Evolutionary conservation across 92 coral and sea anemone genomes (phyloP).

Genomic region (Isaurus tuberculatus): DNA sequence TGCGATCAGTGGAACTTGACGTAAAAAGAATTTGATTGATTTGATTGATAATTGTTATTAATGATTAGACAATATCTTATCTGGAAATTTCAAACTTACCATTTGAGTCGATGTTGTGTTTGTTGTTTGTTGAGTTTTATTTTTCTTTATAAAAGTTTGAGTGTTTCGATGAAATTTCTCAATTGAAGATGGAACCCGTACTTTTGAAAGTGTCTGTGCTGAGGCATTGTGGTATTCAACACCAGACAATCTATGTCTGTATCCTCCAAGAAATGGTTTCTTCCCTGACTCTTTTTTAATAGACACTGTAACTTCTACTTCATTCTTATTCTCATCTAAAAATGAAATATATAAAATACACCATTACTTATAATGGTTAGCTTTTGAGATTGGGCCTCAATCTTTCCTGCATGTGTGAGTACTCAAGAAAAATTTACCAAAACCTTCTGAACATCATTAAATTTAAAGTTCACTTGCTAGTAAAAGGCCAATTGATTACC

Average conservation of each 20-base stretch:
- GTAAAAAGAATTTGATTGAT: neutral
- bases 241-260: constrained; percentile 89
- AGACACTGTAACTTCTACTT: constrained; percentile 75
- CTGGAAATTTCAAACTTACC: constrained; percentile 62
- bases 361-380: too few species aligned
- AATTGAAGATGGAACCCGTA: constrained; percentile 82
- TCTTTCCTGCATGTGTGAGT: too few species aligned
- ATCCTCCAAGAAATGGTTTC: constrained; percentile 94
- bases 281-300: constrained; percentile 76
- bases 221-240: constrained; percentile 92
- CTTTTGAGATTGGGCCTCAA: too few species aligned
- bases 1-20: too few species aligned
- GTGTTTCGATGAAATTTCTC: constrained; percentile 95
- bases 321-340: too few species aligned
- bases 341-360: too few species aligned
- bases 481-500: too few species aligned
- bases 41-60: neutral
- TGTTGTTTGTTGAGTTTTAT: constrained; percentile 87
- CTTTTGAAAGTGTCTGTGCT: constrained; percentile 89
- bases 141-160: constrained; percentile 84
- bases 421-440: too few species aligned
- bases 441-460: too few species aligned
- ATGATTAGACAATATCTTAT: too few species aligned
- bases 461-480: too few species aligned
- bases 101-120: constrained; percentile 97